A percentile compares a stretch with the other conserved stretches of the same genome.
phyloP scores from a whole-genome alignment of 2,113 vertebrate species.

The Aphyosemion australe region DNA sequence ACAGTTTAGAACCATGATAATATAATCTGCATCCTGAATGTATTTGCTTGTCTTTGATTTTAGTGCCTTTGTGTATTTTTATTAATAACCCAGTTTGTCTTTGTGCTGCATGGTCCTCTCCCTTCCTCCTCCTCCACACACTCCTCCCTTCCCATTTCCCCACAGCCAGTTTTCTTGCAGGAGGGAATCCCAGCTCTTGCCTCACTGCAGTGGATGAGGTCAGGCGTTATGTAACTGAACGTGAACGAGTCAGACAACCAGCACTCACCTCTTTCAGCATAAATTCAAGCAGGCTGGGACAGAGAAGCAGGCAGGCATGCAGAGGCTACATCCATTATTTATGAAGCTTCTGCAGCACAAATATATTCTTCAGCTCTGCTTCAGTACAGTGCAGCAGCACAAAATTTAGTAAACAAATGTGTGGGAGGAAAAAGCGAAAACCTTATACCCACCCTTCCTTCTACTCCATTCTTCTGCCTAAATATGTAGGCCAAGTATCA shows the following conservation, averaged over 20 bases:
- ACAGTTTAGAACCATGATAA: background rate
- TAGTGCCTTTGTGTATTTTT: background rate
- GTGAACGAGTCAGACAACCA: conserved; percentile 49
- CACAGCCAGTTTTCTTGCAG: conserved; percentile 36
- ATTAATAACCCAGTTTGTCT: conserved; percentile 11
- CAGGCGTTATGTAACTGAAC: conserved; percentile 69
- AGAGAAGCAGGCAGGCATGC: conserved; percentile 29
- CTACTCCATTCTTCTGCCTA: background rate
- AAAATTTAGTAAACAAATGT: conserved; percentile 20
- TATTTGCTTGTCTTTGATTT: background rate
- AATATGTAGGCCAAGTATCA: background rate
- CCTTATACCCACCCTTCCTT: conserved; percentile 15
- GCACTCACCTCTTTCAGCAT: conserved; percentile 59
- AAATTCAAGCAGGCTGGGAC: conserved; percentile 40
- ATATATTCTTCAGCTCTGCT: conserved; percentile 45
- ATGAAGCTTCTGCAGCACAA: conserved; percentile 71
- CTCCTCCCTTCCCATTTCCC: conserved; percentile 2
- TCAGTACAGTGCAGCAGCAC: conserved; percentile 21
- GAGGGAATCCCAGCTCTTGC: conserved; percentile 78
- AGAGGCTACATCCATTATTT: conserved; percentile 66
- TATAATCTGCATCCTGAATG: background rate
- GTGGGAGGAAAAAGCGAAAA: background rate
- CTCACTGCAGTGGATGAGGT: conserved; percentile 71
- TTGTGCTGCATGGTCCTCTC: conserved; percentile 14
- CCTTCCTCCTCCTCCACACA: background rate